Conservation (phyloP, 2,113 vertebrate species). For the Rhinichthys klamathensis region DNA sequence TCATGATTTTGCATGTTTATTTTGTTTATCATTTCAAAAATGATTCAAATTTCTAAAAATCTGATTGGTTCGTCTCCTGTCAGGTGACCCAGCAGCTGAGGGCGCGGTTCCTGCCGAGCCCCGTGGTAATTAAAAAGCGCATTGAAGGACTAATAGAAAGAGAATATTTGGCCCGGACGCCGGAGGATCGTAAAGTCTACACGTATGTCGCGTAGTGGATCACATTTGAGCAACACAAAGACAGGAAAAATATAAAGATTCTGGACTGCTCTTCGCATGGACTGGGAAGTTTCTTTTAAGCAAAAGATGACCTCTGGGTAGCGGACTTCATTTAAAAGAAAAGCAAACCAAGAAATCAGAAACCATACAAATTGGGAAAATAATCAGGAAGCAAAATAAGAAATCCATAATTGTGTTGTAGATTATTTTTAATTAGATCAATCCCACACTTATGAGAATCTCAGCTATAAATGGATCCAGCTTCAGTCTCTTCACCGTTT, state of each 20-base stretch:
- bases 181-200: conserved; percentile 98
- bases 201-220: conserved; percentile 86
- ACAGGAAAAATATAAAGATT: conserved; percentile 57
- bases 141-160: conserved; percentile 99
- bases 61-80: conserved; percentile 30
- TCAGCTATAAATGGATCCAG: conserved; percentile 86
- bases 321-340: conserved; percentile 60
- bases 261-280: conserved; percentile 91
- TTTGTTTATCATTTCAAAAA: neutral
- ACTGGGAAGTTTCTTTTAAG: conserved; percentile 93
- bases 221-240: conserved; percentile 43
- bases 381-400: conserved; percentile 61
- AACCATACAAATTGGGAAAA: conserved; percentile 48
- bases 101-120: conserved; percentile 94
- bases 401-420: conserved; percentile 89
- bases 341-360: conserved; percentile 41
- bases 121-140: conserved; percentile 98
- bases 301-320: conserved; percentile 70
- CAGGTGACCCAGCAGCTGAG: conserved; percentile 97
- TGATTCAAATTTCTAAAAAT: neutral
- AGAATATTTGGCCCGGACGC: conserved; percentile 98
- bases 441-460: conserved; percentile 86
- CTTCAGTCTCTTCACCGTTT: conserved; percentile 92
- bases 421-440: conserved; percentile 88
- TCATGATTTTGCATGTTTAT: neutral